Conservation (phyloP, 2,113 vertebrate genomes). For the Fukomys damarensis region DNA sequence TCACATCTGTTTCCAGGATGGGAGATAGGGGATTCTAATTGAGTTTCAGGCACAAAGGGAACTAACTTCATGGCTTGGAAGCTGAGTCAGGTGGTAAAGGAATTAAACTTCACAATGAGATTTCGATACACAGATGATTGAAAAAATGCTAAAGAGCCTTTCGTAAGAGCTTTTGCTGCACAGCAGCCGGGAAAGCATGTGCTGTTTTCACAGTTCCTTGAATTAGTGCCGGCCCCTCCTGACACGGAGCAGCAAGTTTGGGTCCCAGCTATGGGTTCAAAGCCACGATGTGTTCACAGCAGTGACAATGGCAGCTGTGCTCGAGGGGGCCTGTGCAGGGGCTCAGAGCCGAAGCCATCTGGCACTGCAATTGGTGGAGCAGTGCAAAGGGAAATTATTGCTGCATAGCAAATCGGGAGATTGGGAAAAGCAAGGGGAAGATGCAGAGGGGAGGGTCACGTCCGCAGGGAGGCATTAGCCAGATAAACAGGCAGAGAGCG, state of each 20-base stretch:
- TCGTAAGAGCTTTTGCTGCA: slow-evolving; percentile 71
- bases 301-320: slow-evolving; percentile 84
- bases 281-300: slow-evolving; percentile 82
- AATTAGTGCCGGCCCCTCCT: slow-evolving; percentile 79
- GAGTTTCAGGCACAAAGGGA: slow-evolving; percentile 86
- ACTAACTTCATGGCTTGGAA: slow-evolving; percentile 82
- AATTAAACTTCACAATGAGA: slow-evolving; percentile 85
- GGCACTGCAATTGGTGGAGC: slow-evolving; percentile 78
- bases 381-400: slow-evolving; percentile 83
- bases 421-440: slow-evolving; percentile 70
- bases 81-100: slow-evolving; percentile 85
- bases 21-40: slow-evolving; percentile 82
- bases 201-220: slow-evolving; percentile 81
- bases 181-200: slow-evolving; percentile 80
- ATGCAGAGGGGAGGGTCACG: slow-evolving; percentile 46
- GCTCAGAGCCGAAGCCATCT: slow-evolving; percentile 84
- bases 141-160: slow-evolving; percentile 83
- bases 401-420: slow-evolving; percentile 82
- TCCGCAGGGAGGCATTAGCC: slow-evolving; percentile 82
- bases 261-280: slow-evolving; percentile 83
- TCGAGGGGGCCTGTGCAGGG: slow-evolving; percentile 71
- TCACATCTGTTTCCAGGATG: slow-evolving; percentile 76
- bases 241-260: slow-evolving; percentile 68
- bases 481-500: slow-evolving; percentile 80
- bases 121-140: slow-evolving; percentile 82